Base-by-base conservation (phyloP, 2,113 vertebrate species). In the Osmerus mordax region DNA sequence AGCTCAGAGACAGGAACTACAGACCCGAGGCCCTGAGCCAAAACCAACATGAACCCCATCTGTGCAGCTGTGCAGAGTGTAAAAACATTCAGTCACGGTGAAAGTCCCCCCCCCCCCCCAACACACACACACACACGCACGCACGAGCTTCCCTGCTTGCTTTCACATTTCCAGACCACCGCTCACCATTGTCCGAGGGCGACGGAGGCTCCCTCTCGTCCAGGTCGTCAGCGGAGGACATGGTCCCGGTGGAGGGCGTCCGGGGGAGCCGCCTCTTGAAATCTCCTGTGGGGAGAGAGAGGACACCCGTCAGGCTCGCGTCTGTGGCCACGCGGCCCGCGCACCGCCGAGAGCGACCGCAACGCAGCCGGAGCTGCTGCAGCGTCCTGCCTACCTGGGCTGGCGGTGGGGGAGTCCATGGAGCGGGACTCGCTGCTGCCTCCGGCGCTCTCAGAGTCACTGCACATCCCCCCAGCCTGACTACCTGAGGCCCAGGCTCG, bases 151-250 rank as follows among this genome's bases (percentile, higher is more conserved):
- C 23, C 21, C 56, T 16, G 19, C 60, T 14, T n/a, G n/a, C 7
- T 41, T 6, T 36, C 32, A 36, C 7, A 36, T 6, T 6, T 36
- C 32, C 32, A 36, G 32, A 36, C 32, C 2, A 11, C 12, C 59
- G 79, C 70, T 18, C 91, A 98, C 97, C 97, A 72, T 95, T 95
- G 83, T 98, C 96, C 78, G 92, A 96, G 69, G 95, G 95, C 21
- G 95, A 97, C 0, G 93, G 95, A 13, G 92, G 95, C 68, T 98
- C 96, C 80, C 96, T 91, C 75, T 99, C 97, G 83, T 99, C 96
- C n/a, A 99, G 90, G 86, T 99, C 97, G 73, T 99, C 97, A 3
- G 96, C 96, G 73, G 97, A 99, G 60, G 97, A 99, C 96, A 99
- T 98, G 14, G 97, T 99, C 65, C 97, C 97, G 36, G 95, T 97